These are phyloP conservation scores for Hyla sarda DNA, from an alignment of 2,113 vertebrate species.

Conservation along the genomic window DNA sequence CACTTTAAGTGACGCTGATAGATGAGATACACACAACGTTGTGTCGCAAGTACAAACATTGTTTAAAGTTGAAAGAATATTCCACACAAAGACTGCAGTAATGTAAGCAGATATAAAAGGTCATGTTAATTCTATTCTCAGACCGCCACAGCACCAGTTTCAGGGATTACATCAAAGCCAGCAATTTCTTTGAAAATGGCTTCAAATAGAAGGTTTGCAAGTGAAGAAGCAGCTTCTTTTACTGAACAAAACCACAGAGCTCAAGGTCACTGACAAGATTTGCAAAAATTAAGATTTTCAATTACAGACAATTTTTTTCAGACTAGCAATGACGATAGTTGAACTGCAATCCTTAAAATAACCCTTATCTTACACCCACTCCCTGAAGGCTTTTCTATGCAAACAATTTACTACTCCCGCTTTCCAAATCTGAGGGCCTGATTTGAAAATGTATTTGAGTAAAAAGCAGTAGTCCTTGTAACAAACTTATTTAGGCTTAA, in stretches of 20 bases:
- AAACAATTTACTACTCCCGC: neutral
- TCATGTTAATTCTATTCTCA: conserved; percentile 6
- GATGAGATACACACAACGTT: neutral
- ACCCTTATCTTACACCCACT: neutral
- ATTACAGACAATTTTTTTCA: neutral
- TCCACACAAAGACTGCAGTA: neutral
- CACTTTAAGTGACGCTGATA: neutral
- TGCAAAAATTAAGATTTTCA: neutral
- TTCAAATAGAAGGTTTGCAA: conserved; percentile 38
- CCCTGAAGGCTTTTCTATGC: neutral
- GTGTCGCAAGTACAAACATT: neutral
- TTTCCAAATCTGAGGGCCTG: neutral
- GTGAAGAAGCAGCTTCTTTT: neutral
- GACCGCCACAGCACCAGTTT: neutral
- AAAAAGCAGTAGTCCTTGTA: neutral
- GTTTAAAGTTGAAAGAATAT: neutral
- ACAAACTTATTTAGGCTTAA: too few relatives aligned
- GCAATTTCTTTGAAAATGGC: conserved; percentile 2
- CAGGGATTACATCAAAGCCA: conserved; percentile 19
- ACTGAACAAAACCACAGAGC: neutral
- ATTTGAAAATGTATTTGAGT: neutral
- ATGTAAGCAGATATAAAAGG: conserved; percentile 22
- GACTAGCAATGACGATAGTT: neutral
- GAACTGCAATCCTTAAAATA: neutral
- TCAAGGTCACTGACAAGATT: neutral